phyloP scores from a whole-genome alignment of 2,797 vertebrate species.

The Microctenopoma lineatum region DNA sequence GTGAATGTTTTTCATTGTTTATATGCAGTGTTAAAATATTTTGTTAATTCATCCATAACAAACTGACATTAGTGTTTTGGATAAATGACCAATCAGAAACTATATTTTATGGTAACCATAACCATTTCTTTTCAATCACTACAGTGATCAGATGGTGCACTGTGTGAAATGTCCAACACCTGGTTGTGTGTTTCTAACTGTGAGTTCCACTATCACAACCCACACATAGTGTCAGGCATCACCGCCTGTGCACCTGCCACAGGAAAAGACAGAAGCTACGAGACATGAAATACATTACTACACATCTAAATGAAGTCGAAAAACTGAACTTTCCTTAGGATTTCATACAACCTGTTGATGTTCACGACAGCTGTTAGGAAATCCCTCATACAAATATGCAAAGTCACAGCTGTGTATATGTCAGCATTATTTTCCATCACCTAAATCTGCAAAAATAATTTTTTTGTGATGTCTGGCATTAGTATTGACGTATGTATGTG shows the following conservation, averaged over 20 bases:
- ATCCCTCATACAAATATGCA: slow-evolving; percentile 77
- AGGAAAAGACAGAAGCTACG: slow-evolving; percentile 25
- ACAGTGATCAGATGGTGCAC: slow-evolving; percentile 22
- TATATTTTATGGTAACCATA: slow-evolving; percentile 8
- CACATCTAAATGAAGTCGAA: slow-evolving; percentile 15
- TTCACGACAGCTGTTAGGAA: slow-evolving; percentile 35
- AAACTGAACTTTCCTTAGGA: slow-evolving; percentile 14
- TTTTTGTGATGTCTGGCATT: slow-evolving; percentile 53
- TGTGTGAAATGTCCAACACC: slow-evolving; percentile 42
- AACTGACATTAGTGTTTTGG: neutral
- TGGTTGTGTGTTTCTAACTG: slow-evolving; percentile 25
- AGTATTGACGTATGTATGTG: slow-evolving; percentile 48
- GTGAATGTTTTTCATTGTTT: slow-evolving; percentile 8
- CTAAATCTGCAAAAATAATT: slow-evolving; percentile 50
- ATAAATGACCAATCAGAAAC: neutral
- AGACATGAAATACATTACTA: slow-evolving; percentile 41
- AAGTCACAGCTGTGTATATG: slow-evolving; percentile 65
- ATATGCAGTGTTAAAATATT: slow-evolving; percentile 10
- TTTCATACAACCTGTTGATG: slow-evolving; percentile 26
- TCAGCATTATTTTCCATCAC: slow-evolving; percentile 45
- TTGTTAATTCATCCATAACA: neutral
- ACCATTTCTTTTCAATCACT: slow-evolving; percentile 32
- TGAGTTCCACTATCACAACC: slow-evolving; percentile 18
- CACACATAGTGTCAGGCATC: slow-evolving; percentile 9
- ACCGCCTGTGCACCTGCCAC: slow-evolving; percentile 29